Percentiles rank a stretch among this genome's conserved stretches.
Conservation (phyloP, 2,113 vertebrate genomes). For the Gasterosteus nipponicus region DNA sequence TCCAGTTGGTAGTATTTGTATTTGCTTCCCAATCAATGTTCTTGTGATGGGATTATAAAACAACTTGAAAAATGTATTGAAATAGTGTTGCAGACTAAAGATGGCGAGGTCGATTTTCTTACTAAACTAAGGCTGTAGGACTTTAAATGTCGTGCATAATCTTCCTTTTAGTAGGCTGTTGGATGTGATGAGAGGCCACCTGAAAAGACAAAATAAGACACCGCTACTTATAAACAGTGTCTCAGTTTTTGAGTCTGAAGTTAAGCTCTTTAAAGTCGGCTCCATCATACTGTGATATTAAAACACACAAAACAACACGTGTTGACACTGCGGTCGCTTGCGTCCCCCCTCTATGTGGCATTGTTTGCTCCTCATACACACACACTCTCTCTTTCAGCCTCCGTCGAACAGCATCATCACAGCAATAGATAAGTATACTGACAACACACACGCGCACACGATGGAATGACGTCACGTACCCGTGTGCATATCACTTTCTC, state of each 20-base stretch:
- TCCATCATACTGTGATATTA: background rate
- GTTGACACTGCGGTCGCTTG: constrained; percentile 10
- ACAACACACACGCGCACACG: constrained; percentile 14
- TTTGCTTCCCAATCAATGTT: background rate
- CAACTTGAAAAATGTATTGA: background rate
- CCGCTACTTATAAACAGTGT: background rate
- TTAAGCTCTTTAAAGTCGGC: background rate
- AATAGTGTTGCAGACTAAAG: background rate
- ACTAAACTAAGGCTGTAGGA: background rate
- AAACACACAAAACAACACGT: background rate
- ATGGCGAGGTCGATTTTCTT: background rate
- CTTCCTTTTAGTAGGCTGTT: background rate
- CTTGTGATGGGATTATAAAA: background rate
- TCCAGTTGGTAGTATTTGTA: background rate
- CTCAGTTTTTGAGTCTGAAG: too few species aligned
- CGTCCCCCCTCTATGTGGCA: constrained; percentile 19
- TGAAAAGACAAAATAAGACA: background rate
- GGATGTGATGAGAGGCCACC: background rate
- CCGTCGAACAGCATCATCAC: constrained; percentile 69
- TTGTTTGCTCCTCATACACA: constrained; percentile 51
- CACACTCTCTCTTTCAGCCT: constrained; percentile 33
- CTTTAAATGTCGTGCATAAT: background rate
- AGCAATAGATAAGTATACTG: constrained; percentile 51
- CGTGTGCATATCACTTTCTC: constrained; percentile 35
- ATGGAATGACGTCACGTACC: constrained; percentile 55